Evolutionary conservation across 2,797 vertebrate genomes (phyloP).

Genomic region (Tenualosa thibaudeaui): DNA sequence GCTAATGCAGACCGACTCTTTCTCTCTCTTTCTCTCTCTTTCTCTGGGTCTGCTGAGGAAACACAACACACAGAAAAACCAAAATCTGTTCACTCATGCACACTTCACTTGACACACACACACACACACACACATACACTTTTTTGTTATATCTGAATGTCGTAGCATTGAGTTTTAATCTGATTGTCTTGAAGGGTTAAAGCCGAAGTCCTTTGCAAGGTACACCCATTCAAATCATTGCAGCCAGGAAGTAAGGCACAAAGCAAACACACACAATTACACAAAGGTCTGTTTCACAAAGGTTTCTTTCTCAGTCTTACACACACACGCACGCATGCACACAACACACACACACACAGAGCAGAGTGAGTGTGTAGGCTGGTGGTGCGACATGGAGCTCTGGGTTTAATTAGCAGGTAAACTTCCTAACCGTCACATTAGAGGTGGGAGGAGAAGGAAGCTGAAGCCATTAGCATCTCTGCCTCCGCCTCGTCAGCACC

Average conservation of each 20-base stretch:
- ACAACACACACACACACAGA: background rate
- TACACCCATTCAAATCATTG: no score
- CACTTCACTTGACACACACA: background rate
- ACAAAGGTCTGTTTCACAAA: background rate
- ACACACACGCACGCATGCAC: background rate
- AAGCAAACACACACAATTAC: background rate
- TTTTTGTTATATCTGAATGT: no score
- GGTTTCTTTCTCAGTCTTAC: background rate
- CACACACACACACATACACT: background rate
- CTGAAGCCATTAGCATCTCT: conserved; percentile 41
- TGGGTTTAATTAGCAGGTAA: conserved; percentile 51
- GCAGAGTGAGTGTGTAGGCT: background rate
- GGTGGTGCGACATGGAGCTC: background rate
- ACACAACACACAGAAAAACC: conserved; percentile 4
- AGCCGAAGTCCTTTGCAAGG: no score
- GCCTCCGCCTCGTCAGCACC: conserved; percentile 32
- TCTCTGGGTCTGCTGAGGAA: conserved; percentile 73
- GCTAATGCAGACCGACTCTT: conserved; percentile 62
- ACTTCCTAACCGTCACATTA: conserved; percentile 40
- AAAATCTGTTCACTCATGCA: background rate
- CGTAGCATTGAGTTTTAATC: no score
- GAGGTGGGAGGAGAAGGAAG: conserved; percentile 28
- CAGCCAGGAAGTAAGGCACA: background rate
- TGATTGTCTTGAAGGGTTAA: background rate
- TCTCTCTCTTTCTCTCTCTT: background rate